Evolutionary conservation across 2,888 invertebrate genomes (phyloP).

Genomic region (Parochlus steinenii): DNA sequence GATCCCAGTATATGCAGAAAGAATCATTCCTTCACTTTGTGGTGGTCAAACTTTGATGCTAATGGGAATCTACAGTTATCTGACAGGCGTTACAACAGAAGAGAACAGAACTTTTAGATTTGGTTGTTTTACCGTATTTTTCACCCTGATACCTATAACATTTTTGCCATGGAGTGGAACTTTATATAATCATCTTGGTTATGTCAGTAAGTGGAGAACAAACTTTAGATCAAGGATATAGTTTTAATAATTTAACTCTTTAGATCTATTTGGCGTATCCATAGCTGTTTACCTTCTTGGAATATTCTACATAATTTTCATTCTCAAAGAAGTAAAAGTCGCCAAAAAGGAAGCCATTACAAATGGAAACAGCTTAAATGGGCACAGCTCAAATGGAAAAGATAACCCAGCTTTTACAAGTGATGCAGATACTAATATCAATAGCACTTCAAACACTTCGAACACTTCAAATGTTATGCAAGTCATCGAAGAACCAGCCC

Average conservation of each 20-base stretch:
- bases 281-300: slow-evolving; percentile 24
- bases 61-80: slow-evolving; percentile 30
- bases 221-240: not conserved
- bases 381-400: no score
- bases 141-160: slow-evolving; percentile 24
- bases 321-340: slow-evolving; percentile 22
- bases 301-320: slow-evolving; percentile 25
- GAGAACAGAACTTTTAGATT: slow-evolving; percentile 28
- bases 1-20: slow-evolving; percentile 26
- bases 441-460: not conserved
- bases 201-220: not conserved
- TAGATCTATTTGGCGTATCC: slow-evolving; percentile 26
- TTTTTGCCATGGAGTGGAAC: slow-evolving; percentile 25
- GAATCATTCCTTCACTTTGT: slow-evolving; percentile 26
- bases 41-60: slow-evolving; percentile 27
- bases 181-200: slow-evolving; percentile 16
- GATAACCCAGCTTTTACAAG: slow-evolving; percentile 15
- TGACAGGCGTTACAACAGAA: slow-evolving; percentile 25
- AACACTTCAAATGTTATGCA: not conserved
- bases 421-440: not conserved
- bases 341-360: slow-evolving; percentile 4
- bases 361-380: slow-evolving; percentile 10
- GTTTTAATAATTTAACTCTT: not conserved
- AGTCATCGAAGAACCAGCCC: not conserved
- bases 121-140: slow-evolving; percentile 28